These are phyloP conservation scores for Malacoraja senta DNA, from an alignment of 2,797 vertebrate species.

Conservation along the genomic window DNA sequence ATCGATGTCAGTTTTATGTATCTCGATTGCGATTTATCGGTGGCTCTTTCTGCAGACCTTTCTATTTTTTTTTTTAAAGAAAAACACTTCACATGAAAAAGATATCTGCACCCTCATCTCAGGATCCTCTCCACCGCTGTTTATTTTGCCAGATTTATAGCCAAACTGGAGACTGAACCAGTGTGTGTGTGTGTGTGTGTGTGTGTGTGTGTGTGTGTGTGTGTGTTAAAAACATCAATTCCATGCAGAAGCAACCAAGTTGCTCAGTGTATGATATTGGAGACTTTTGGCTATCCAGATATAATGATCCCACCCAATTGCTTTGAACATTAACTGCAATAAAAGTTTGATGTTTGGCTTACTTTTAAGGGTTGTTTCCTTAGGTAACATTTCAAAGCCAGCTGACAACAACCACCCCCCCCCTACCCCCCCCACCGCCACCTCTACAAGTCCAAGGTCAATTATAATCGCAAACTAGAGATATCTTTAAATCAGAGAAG, in stretches of 20 bases:
- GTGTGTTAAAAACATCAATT: background rate
- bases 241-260: constrained; percentile 14
- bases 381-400: background rate
- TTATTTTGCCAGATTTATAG: constrained; percentile 35
- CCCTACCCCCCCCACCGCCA: too few relatives aligned
- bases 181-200: background rate
- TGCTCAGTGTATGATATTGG: constrained; percentile 14
- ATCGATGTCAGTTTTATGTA: constrained; percentile 98
- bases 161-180: constrained; percentile 33
- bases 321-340: constrained; percentile 8
- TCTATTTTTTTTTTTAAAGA: constrained; percentile 65
- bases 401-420: background rate
- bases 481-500: background rate
- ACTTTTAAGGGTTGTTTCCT: constrained; percentile 19
- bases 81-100: constrained; percentile 84
- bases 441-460: background rate
- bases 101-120: constrained; percentile 76
- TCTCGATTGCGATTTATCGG: constrained; percentile 96
- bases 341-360: background rate
- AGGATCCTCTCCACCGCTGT: constrained; percentile 41
- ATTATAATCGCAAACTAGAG: background rate
- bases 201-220: too few relatives aligned
- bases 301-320: constrained; percentile 11
- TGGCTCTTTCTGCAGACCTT: constrained; percentile 99
- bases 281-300: constrained; percentile 25